Evolutionary conservation across 92 coral and sea anemone genomes (phyloP), one percentile per base, ranked within the genome.

Genomic region (Parazoanthus darwini): DNA sequence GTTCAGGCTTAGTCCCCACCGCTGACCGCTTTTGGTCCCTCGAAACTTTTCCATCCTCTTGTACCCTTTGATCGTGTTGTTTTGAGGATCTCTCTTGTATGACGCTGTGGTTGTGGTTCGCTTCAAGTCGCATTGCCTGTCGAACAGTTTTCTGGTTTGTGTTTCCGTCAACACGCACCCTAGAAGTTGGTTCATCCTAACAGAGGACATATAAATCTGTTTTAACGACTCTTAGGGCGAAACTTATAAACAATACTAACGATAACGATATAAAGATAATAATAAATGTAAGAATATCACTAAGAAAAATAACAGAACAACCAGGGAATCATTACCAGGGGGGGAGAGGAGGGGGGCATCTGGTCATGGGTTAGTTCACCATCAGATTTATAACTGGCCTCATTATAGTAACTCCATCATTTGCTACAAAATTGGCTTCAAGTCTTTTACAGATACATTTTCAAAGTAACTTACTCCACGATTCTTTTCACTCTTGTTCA

Each of bases 401-500:
- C 33, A 29, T 39, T 39, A 39, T 39, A 39, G 42, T 39, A 4
- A 46, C 50, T 46, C 50, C 50, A 46, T 46, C 33, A 8, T 46
- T 46, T 46, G 7, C 14, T 54, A 16, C 39, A 72, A 8, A 37
- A 13, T 18, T 4, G 46, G 18, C 4, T 5, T 46, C 23, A 9
- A 6, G 35, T 4, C 14, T 22, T 48, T 26, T 11, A 10, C 3
- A 39, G 2, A 66, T n/a, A 10, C 22, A 11, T 20, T 35, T n/a
- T 13, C 1, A 38, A 0, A 7, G 23, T 11, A 42, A 37, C 78
- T 68, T n/a, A 83, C 63, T 83, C 48, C 85, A 44, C 38, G 3
- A 67, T 71, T 70, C 9, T n/a, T 46, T 68, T 71, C 87, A 43
- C 67, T 83, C 43, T 70, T 83, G 78, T 11, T 44, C 8, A 59